Percentiles rank a stretch among this genome's conserved stretches.
Evolutionary conservation across 1,140 invertebrate genomes (phyloP).

Genomic region (Drosophila bocki): DNA sequence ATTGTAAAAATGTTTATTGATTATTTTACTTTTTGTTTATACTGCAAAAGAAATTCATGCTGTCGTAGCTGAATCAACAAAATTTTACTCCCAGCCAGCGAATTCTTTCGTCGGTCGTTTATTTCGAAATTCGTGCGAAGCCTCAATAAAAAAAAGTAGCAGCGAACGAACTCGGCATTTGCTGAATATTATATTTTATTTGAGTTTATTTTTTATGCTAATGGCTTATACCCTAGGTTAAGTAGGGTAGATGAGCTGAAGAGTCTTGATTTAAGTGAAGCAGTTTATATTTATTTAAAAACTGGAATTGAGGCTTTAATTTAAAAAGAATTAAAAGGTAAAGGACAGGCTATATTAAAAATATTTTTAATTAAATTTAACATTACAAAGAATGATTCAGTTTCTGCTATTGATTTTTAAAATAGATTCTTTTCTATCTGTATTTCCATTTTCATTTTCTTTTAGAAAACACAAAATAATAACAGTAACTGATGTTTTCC

Average conservation of each 20-base stretch:
- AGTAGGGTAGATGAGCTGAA: slow-evolving; percentile 11
- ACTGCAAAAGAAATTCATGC: slow-evolving; percentile 55
- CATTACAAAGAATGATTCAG: neutral
- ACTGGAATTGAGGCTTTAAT: neutral
- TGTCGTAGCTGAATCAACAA: slow-evolving; percentile 50
- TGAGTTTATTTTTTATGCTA: slow-evolving; percentile 64
- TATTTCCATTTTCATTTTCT: neutral
- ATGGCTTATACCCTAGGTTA: slow-evolving; percentile 38
- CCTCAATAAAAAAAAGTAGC: slow-evolving; percentile 44
- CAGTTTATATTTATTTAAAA: neutral
- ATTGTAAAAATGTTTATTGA: slow-evolving; percentile 33
- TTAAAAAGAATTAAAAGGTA: neutral
- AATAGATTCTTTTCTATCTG: neutral
- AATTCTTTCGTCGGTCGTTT: slow-evolving; percentile 67
- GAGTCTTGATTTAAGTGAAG: neutral
- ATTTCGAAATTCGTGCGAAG: slow-evolving; percentile 76
- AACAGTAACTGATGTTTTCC: neutral
- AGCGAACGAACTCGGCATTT: slow-evolving; percentile 36
- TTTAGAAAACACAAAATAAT: neutral
- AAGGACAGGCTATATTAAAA: too few species aligned
- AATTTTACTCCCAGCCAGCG: slow-evolving; percentile 58
- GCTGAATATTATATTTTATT: slow-evolving; percentile 47
- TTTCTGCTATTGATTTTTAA: too few species aligned
- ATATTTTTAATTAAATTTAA: too few species aligned
- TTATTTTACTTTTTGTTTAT: slow-evolving; percentile 63